Evolutionary conservation across 2,888 invertebrate genomes (phyloP), one percentile per base, ranked within the genome.

Genomic region (Ectropis crepuscularia): DNA sequence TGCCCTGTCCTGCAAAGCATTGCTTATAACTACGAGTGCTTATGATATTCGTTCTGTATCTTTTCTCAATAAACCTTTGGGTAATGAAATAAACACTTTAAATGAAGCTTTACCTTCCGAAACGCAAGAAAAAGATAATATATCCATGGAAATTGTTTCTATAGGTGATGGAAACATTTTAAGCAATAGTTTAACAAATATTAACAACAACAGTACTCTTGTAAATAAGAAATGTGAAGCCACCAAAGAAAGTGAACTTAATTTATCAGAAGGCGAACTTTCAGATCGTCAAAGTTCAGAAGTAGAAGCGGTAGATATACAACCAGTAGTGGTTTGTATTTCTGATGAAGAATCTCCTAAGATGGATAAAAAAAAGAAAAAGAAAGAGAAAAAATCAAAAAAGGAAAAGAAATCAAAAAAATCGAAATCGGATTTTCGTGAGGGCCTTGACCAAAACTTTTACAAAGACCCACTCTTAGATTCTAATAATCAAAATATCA

Each of bases 241-340:
- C 11, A 48, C 38, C 41, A 59, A 58, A 38, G 63, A 38, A 45
- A 47, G 9, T 7, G 57, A 62, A n/a, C 57, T 45, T 54, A 11
- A 60, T n/a, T 60, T 63, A 58, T 70, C 74, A 36, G 78, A 78
- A 10, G 78, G 74, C 36, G 77, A 86, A 16, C 51, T 84, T 16
- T 88, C 93, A 0, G 87, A 86, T 16, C 74, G 78, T 59, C 83
- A 81, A 49, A 91, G 86, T 68, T 87, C 89, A 11, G 89, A 88
- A 75, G 75, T 88, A 0, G 88, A 88, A 77, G 84, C 83, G 0
- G 68, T 82, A 0, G 87, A 88, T 5, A 45, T 86, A 0, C 76
- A 82, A 67, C 85, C 90, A 0, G 94, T 94, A 82, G 90, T 94
- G 0, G 88, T 94, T 5, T 92, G 92, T 28, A 94, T 95, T 67